Percentiles rank a stretch among this genome's conserved stretches.
These are phyloP conservation scores for Melitaea cinxia DNA, from an alignment of 1,140 invertebrate genomes.

Conservation along the genomic window DNA sequence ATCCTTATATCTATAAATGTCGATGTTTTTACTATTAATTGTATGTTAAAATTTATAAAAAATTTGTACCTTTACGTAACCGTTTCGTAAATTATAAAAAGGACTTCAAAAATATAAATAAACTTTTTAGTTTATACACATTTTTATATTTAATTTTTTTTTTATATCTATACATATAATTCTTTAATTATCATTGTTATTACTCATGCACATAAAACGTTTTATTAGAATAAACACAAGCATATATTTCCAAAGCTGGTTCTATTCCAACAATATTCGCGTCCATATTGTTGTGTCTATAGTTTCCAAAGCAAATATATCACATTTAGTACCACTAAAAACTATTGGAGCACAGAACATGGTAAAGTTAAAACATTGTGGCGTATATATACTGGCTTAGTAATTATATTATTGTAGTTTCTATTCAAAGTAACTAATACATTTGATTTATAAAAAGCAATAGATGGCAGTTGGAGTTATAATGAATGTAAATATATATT, in stretches of 20 bases:
- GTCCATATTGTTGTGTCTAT: constrained; percentile 14
- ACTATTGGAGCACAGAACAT: constrained; percentile 44
- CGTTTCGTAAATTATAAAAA: too few relatives aligned
- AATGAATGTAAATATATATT: constrained; percentile 11
- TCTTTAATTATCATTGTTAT: too few relatives aligned
- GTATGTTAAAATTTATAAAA: too few relatives aligned
- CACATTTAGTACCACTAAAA: constrained; percentile 38
- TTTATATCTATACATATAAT: too few relatives aligned
- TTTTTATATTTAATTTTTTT: too few relatives aligned
- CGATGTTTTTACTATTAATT: too few relatives aligned
- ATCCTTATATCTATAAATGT: too few relatives aligned
- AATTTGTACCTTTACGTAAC: too few relatives aligned
- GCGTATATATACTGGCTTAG: constrained; percentile 47
- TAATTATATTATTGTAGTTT: constrained; percentile 56
- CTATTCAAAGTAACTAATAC: constrained; percentile 46
- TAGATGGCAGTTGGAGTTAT: constrained; percentile 13
- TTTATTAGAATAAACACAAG: constrained; percentile 4
- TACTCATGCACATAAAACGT: background rate
- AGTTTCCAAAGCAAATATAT: constrained; percentile 22
- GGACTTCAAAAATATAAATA: too few relatives aligned
- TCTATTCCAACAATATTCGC: constrained; percentile 23
- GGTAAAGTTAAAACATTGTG: constrained; percentile 50
- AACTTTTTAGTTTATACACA: too few relatives aligned
- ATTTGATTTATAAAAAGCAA: constrained; percentile 44
- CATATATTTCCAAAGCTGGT: background rate